Conservation (phyloP, 2,888 invertebrate genomes). For the Euplagia quadripunctaria region DNA sequence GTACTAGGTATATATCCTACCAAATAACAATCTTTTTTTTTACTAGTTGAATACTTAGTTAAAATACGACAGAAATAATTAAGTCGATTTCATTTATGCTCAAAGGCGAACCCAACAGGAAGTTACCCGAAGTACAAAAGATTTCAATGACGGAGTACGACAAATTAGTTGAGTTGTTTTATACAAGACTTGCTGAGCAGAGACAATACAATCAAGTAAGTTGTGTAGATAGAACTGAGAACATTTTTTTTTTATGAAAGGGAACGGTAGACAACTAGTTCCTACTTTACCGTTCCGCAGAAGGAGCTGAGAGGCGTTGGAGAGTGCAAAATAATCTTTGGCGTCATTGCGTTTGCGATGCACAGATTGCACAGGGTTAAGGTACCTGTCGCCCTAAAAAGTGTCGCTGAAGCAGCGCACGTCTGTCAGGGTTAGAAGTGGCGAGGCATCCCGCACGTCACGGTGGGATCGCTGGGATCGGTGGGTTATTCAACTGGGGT, state of each 20-base stretch:
- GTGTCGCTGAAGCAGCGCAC: neutral
- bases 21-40: too few species aligned
- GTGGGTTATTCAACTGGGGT: neutral
- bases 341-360: too few species aligned
- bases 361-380: too few species aligned
- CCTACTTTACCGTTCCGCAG: neutral
- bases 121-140: slow-evolving; percentile 46
- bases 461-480: too few species aligned
- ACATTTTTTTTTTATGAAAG: neutral
- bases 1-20: too few species aligned
- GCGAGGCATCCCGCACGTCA: too few species aligned
- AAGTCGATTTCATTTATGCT: neutral
- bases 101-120: slow-evolving; percentile 24
- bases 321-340: neutral
- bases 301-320: neutral
- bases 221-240: neutral
- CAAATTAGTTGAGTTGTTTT: slow-evolving; percentile 84
- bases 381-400: neutral
- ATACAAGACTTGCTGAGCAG: slow-evolving; percentile 82
- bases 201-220: slow-evolving; percentile 81
- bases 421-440: too few species aligned
- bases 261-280: neutral
- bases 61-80: neutral
- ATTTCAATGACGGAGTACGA: slow-evolving; percentile 81
- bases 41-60: too few species aligned